These are phyloP conservation scores for Albula glossodonta DNA, from an alignment of 2,113 vertebrate species.

Conservation along the genomic window DNA sequence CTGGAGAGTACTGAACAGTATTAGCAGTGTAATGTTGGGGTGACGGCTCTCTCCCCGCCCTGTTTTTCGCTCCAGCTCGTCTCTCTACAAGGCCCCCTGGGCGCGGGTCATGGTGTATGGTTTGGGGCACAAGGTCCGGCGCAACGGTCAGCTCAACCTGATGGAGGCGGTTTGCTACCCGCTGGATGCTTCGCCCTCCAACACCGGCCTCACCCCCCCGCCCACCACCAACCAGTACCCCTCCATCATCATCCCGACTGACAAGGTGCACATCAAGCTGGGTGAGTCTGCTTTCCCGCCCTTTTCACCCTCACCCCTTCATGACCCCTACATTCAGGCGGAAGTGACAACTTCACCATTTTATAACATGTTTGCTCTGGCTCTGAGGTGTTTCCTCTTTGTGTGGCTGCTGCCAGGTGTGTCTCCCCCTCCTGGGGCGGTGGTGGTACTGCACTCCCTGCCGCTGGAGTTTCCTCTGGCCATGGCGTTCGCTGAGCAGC, in stretches of 20 bases:
- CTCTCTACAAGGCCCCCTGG: constrained; percentile 96
- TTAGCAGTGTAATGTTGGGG: no score
- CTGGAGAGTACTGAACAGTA: no score
- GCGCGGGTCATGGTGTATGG: constrained; percentile 90
- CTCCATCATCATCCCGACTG: constrained; percentile 88
- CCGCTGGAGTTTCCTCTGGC: constrained; percentile 94
- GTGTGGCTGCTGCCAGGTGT: constrained; percentile 72
- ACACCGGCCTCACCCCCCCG: constrained; percentile 92
- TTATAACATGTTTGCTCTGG: not conserved
- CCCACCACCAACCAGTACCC: constrained; percentile 97
- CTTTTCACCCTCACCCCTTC: no score
- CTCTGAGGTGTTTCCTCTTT: constrained; percentile 11
- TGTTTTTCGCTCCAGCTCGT: constrained; percentile 73
- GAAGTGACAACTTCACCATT: no score
- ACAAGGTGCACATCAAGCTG: constrained; percentile 93
- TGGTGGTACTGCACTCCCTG: constrained; percentile 89
- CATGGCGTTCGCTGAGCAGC: constrained; percentile 93
- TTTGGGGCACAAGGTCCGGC: constrained; percentile 90
- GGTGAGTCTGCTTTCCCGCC: constrained; percentile 64
- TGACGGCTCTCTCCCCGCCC: not conserved
- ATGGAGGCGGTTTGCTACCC: constrained; percentile 93
- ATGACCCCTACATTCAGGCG: no score
- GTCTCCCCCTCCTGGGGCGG: constrained; percentile 89
- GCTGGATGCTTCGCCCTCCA: constrained; percentile 91
- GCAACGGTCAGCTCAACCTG: constrained; percentile 91